Evolutionary conservation across 2,797 vertebrate species (phyloP).

Genomic region (Mallotus villosus): DNA sequence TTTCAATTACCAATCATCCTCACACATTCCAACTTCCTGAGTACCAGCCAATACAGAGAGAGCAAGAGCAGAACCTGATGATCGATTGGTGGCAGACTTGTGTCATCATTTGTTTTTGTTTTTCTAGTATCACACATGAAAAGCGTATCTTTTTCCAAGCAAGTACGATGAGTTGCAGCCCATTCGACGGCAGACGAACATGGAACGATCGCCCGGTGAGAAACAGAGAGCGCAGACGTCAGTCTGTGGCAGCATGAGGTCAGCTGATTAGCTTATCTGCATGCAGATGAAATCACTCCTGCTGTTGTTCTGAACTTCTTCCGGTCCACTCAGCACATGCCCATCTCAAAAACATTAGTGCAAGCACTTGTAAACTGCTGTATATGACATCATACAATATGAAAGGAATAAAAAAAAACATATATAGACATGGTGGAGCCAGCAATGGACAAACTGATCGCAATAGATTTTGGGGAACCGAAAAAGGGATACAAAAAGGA

Average conservation of each 20-base stretch:
- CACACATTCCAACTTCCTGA: no score
- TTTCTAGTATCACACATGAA: no score
- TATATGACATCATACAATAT: no score
- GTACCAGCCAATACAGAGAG: no score
- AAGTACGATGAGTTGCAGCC: no score
- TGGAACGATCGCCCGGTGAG: not conserved
- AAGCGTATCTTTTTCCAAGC: no score
- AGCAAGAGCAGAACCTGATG: no score
- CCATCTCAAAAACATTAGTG: not conserved
- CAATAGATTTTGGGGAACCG: not conserved
- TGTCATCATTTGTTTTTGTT: no score
- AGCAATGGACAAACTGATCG: not conserved
- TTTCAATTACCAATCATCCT: no score
- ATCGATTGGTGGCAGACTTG: no score
- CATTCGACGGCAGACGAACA: not conserved
- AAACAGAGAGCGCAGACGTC: not conserved
- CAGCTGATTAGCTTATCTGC: slow-evolving; percentile 8
- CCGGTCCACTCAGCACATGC: not conserved
- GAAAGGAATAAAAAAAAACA: no score
- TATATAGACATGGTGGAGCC: not conserved
- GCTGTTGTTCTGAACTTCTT: not conserved
- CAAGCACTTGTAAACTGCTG: not conserved
- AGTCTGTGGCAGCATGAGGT: not conserved
- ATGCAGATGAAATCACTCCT: slow-evolving; percentile 7
- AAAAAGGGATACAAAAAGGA: not conserved